Evolutionary conservation across 2,113 vertebrate species (phyloP).

Genomic region (Brachyistius frenatus): DNA sequence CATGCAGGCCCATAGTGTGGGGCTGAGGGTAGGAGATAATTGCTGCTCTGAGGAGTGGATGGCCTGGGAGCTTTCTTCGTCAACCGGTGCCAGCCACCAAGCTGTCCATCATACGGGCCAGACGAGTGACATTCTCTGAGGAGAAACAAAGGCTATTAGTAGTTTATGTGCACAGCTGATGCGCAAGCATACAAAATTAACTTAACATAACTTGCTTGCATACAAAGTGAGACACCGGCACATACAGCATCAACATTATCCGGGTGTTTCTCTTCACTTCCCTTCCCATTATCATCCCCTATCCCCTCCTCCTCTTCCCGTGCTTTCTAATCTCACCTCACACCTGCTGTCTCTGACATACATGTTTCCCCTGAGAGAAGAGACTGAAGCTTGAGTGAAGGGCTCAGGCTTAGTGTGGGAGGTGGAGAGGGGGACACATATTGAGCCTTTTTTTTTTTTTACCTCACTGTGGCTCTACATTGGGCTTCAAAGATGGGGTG

Average conservation of each 20-base stretch:
- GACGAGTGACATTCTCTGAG: slow-evolving; percentile 65
- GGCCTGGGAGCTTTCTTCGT: slow-evolving; percentile 72
- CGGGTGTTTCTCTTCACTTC: slow-evolving; percentile 59
- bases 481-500: slow-evolving; percentile 59
- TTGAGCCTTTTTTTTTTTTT: slow-evolving; percentile 66
- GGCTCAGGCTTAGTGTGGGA: slow-evolving; percentile 69
- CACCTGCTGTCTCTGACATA: slow-evolving; percentile 80
- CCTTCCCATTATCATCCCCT: slow-evolving; percentile 58
- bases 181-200: slow-evolving; percentile 64
- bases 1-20: slow-evolving; percentile 75
- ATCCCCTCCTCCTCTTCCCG: slow-evolving; percentile 58
- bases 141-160: slow-evolving; percentile 77
- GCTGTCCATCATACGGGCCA: slow-evolving; percentile 74
- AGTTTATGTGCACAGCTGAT: slow-evolving; percentile 69
- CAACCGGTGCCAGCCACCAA: slow-evolving; percentile 71
- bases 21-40: slow-evolving; percentile 78
- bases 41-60: slow-evolving; percentile 79
- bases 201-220: slow-evolving; percentile 64
- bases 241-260: slow-evolving; percentile 44
- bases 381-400: slow-evolving; percentile 67
- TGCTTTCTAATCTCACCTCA: slow-evolving; percentile 81
- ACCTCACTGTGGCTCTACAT: slow-evolving; percentile 66
- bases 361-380: slow-evolving; percentile 72
- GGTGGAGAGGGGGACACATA: slow-evolving; percentile 65
- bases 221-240: slow-evolving; percentile 52